phyloP scores from a whole-genome alignment of 2,888 invertebrate species.

The Drosophila niveifrons region DNA sequence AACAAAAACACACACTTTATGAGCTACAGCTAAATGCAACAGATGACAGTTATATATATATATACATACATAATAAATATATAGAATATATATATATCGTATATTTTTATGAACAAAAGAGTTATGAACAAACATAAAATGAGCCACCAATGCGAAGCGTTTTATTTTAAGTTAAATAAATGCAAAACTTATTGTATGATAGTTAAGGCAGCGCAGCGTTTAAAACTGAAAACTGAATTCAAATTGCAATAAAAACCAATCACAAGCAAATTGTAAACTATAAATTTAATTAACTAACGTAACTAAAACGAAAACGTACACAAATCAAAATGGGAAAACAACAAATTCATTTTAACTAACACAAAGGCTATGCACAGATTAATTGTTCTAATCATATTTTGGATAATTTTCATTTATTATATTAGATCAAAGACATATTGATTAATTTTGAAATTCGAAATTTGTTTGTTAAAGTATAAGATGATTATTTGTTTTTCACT shows the following conservation, averaged over 20 bases:
- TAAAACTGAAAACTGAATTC: slow-evolving; percentile 53
- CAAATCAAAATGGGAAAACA: slow-evolving; percentile 38
- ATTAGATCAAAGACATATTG: not conserved
- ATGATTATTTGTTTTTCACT: not conserved
- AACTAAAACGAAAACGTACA: slow-evolving; percentile 20
- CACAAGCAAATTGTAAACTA: slow-evolving; percentile 30
- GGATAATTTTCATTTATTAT: too few relatives aligned
- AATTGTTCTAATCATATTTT: not conserved
- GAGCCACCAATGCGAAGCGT: slow-evolving; percentile 41
- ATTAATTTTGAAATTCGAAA: not conserved
- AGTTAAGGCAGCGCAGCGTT: slow-evolving; percentile 41
- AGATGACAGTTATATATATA: slow-evolving; percentile 53
- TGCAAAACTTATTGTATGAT: slow-evolving; percentile 29
- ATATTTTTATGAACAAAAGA: slow-evolving; percentile 25
- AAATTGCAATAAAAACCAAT: slow-evolving; percentile 58
- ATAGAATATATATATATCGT: slow-evolving; percentile 44
- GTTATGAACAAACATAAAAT: slow-evolving; percentile 15
- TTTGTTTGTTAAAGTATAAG: too few relatives aligned
- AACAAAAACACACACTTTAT: slow-evolving; percentile 42
- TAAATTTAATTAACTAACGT: slow-evolving; percentile 39
- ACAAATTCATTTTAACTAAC: slow-evolving; percentile 45
- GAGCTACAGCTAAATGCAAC: slow-evolving; percentile 41
- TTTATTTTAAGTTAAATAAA: slow-evolving; percentile 45
- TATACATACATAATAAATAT: slow-evolving; percentile 46
- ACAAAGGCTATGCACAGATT: slow-evolving; percentile 36